Conservation (phyloP, 2,888 invertebrate genomes). For the Drosophila formosana region DNA sequence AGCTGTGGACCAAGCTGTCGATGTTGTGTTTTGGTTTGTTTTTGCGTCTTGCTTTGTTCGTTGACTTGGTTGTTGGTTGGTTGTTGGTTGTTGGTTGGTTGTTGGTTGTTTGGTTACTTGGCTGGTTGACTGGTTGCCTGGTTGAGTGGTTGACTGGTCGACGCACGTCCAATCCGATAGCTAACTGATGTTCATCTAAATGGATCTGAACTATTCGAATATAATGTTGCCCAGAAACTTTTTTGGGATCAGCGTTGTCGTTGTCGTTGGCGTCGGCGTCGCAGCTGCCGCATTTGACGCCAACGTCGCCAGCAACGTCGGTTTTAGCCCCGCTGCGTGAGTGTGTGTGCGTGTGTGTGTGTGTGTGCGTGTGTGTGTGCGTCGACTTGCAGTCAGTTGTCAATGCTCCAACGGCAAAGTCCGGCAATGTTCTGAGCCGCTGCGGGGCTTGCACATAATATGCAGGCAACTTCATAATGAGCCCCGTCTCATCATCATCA, state of each 20-base stretch:
- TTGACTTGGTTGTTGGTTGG: constrained; percentile 12
- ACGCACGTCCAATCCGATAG: constrained; percentile 85
- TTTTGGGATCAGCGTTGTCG: constrained; percentile 77
- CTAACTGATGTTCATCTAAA: constrained; percentile 85
- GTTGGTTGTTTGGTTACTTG: constrained; percentile 1
- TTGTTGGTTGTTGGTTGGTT: neutral
- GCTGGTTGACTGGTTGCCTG: constrained; percentile 24
- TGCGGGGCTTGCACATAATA: constrained; percentile 74
- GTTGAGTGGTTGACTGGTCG: constrained; percentile 37
- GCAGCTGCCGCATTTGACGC: constrained; percentile 58
- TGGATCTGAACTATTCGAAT: constrained; percentile 85
- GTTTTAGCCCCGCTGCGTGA: constrained; percentile 30
- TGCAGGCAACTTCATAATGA: constrained; percentile 73
- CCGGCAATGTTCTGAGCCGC: constrained; percentile 64
- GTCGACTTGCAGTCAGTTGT: constrained; percentile 69
- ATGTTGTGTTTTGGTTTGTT: neutral
- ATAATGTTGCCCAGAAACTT: constrained; percentile 84
- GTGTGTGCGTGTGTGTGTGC: constrained; percentile 24
- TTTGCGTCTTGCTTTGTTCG: constrained; percentile 11
- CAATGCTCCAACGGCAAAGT: constrained; percentile 67
- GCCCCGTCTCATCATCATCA: constrained; percentile 39
- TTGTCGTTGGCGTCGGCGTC: constrained; percentile 37
- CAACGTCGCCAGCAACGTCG: constrained; percentile 56
- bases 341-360: constrained; percentile 17
- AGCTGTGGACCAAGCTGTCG: too few species aligned